phyloP scores from a whole-genome alignment of 1,140 invertebrate genomes.

The Heliconius eleuchia region DNA sequence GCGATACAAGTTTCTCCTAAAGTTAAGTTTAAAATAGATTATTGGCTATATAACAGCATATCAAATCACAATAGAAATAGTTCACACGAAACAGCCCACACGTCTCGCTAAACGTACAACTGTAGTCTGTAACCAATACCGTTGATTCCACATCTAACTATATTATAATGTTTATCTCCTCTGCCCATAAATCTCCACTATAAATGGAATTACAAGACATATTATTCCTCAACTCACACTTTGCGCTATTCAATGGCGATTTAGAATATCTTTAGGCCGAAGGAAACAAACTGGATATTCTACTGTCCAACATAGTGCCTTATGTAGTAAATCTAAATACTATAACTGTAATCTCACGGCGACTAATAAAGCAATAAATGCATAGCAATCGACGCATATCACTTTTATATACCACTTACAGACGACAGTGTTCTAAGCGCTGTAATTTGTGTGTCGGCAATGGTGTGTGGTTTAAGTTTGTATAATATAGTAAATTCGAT shows the following conservation, averaged over 20 bases:
- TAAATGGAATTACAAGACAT: conserved; percentile 48
- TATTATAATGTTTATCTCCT: conserved; percentile 37
- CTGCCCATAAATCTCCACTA: conserved; percentile 43
- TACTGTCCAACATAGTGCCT: conserved; percentile 32
- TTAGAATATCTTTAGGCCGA: conserved; percentile 41
- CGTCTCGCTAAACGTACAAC: conserved; percentile 28
- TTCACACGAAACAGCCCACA: conserved; percentile 29
- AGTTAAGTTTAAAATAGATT: background rate
- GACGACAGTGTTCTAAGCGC: conserved; percentile 22
- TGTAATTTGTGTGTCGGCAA: conserved; percentile 17
- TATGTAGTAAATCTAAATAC: conserved; percentile 32
- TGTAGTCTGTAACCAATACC: conserved; percentile 20
- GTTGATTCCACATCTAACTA: conserved; percentile 29
- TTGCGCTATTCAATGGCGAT: conserved; percentile 46
- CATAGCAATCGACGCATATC: conserved; percentile 35
- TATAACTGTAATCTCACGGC: conserved; percentile 38
- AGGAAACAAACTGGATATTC: conserved; percentile 40
- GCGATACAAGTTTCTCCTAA: background rate
- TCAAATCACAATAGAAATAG: conserved; percentile 24
- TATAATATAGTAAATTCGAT: conserved; percentile 15
- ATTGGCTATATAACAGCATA: background rate
- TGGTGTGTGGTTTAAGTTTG: background rate
- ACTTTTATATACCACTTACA: conserved; percentile 34
- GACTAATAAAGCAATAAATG: conserved; percentile 49
- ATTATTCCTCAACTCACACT: conserved; percentile 46